Evolutionary conservation across 2,113 vertebrate genomes (phyloP).

Genomic region (Osmerus eperlanus): DNA sequence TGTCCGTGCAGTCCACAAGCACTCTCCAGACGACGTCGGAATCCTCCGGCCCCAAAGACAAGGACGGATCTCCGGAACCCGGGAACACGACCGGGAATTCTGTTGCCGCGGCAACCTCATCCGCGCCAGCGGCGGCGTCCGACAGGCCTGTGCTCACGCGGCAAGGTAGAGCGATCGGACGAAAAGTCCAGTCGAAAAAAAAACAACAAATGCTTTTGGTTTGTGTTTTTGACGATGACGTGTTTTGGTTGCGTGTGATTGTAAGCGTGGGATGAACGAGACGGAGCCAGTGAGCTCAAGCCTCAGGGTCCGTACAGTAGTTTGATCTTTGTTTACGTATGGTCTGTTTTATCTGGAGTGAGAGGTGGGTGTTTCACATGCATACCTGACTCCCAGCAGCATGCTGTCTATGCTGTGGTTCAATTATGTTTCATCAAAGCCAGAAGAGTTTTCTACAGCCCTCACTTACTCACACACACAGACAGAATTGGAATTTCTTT

Average conservation of each 20-base stretch:
- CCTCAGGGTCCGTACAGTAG: no score
- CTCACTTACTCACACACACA: slow-evolving; percentile 3
- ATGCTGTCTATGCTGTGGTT: slow-evolving; percentile 29
- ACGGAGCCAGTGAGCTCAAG: background rate
- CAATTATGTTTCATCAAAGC: slow-evolving; percentile 48
- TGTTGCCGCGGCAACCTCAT: slow-evolving; percentile 45
- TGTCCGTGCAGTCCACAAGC: slow-evolving; percentile 65
- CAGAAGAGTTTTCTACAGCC: slow-evolving; percentile 12
- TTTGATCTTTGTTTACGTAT: slow-evolving; percentile 16
- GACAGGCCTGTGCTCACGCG: slow-evolving; percentile 58
- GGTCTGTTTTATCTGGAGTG: slow-evolving; percentile 5
- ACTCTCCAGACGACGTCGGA: slow-evolving; percentile 67
- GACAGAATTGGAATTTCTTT: slow-evolving; percentile 30
- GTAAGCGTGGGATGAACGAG: no score
- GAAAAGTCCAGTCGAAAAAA: background rate
- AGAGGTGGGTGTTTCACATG: slow-evolving; percentile 26
- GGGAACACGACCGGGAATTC: slow-evolving; percentile 45
- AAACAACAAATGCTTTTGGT: background rate
- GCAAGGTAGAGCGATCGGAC: slow-evolving; percentile 61
- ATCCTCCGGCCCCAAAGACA: slow-evolving; percentile 68
- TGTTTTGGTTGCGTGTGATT: no score
- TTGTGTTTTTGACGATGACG: no score
- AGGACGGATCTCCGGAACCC: slow-evolving; percentile 50
- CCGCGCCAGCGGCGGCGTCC: slow-evolving; percentile 37
- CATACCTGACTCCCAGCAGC: slow-evolving; percentile 25